Conservation (phyloP, 2,113 vertebrate species). For the Psilopsiagon aymara region DNA sequence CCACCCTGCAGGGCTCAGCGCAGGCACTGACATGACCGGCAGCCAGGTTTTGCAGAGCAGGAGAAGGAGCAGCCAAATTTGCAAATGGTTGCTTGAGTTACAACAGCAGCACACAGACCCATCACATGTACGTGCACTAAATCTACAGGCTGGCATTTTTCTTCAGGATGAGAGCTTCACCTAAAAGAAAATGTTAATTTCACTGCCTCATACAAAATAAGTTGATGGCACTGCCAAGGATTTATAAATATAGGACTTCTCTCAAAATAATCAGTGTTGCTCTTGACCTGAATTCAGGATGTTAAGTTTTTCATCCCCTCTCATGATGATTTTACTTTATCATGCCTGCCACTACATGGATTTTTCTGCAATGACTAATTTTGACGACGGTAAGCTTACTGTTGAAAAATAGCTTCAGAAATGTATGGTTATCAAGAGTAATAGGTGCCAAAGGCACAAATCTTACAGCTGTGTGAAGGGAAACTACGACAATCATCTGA, state of each 20-base stretch:
- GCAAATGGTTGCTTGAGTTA: neutral
- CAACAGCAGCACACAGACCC: neutral
- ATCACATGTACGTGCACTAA: neutral
- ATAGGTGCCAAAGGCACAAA: slow-evolving; percentile 34
- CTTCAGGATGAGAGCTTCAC: neutral
- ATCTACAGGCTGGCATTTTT: neutral
- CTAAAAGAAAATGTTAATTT: slow-evolving; percentile 26
- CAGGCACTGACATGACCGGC: neutral
- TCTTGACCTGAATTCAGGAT: slow-evolving; percentile 57
- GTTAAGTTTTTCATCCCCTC: neutral
- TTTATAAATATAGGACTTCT: slow-evolving; percentile 1
- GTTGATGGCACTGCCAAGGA: neutral
- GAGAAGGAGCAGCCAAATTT: neutral
- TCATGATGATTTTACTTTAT: slow-evolving; percentile 45
- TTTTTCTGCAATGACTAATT: slow-evolving; percentile 62
- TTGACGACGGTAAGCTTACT: neutral
- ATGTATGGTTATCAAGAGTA: slow-evolving; percentile 32
- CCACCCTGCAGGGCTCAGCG: rapidly evolving
- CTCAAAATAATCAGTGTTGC: neutral
- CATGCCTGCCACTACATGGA: neutral
- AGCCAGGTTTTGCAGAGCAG: neutral
- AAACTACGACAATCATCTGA: neutral
- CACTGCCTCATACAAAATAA: neutral
- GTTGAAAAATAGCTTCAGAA: slow-evolving; percentile 27
- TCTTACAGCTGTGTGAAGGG: neutral